phyloP scores from a whole-genome alignment of 2,888 invertebrate species.

The Seira sanloemensis region DNA sequence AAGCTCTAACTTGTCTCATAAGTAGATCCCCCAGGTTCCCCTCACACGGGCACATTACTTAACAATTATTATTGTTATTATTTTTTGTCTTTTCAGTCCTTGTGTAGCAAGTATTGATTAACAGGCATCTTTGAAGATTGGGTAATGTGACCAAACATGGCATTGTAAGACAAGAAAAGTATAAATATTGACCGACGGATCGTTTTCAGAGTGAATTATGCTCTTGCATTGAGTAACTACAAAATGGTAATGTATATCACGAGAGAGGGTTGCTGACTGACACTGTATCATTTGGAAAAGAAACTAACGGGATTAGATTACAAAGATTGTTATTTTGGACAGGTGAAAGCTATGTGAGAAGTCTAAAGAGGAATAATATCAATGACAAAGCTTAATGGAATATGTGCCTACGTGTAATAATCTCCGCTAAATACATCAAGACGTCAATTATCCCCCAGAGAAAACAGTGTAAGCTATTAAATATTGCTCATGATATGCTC shows the following conservation, averaged over 20 bases:
- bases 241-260: background rate
- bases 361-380: background rate
- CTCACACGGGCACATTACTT: constrained; percentile 26
- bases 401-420: too few species aligned
- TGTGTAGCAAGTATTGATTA: background rate
- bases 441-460: too few species aligned
- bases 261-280: constrained; percentile 14
- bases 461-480: too few species aligned
- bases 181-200: background rate
- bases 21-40: background rate
- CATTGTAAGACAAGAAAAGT: background rate
- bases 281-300: constrained; percentile 20
- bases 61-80: constrained; percentile 32
- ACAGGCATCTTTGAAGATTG: background rate
- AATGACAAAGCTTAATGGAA: too few species aligned
- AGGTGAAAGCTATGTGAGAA: constrained; percentile 46
- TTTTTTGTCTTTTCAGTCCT: background rate
- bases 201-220: background rate
- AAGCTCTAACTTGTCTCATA: background rate
- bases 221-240: background rate
- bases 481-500: too few species aligned
- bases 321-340: constrained; percentile 51
- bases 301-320: constrained; percentile 38
- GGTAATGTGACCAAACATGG: background rate
- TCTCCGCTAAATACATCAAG: too few species aligned